Base-by-base conservation (phyloP, 2,797 vertebrate genomes). In the Ctenosaura bakeri region DNA sequence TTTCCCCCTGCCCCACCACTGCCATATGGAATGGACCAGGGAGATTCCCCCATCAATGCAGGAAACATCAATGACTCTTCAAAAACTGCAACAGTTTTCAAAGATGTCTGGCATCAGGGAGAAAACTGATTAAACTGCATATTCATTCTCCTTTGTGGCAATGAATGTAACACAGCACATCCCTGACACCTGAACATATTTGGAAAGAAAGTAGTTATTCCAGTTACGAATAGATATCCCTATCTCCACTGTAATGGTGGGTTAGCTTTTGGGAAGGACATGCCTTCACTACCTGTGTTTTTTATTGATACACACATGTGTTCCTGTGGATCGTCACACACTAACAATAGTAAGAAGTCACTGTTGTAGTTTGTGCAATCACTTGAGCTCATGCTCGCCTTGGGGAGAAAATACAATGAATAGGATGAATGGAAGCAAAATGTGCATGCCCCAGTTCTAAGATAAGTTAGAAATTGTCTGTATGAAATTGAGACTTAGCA, bases 381-480 rank as follows among this genome's bases (percentile, higher is more conserved):
- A 38, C 16, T 46, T 5, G 56, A 46, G 74, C 42, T 50, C 29
- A 80, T 32, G 26, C n/a, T 50, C n/a, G 29, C 50, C 26, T 22
- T 66, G 10, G 56, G n/a, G 74, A 26, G 13, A n/a, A 52, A 76
- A 84, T 69, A 7, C n/a, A 74, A 18, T 46, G 42, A 46, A 46
- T 46, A 46, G 42, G 42, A 62, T 38, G 3, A 86, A 87, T 77
- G 16, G 54, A 77, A 54, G 1, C 66, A 73, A 54, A 71, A 29
- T 73, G 13, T 24, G 6, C 35, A 86, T 42, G 24, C 32, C 14
- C 71, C 52, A 74, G 71, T 38, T 76, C 69, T 66, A 83, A 84
- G 66, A 89, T 38, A 83, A 89, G 46, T 74, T 88, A 82, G 38
- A 50, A 89, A 64, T 18, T 83, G 9, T 76, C 69, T n/a, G 77